Base-by-base conservation (phyloP, 2,113 vertebrate genomes). In the Anhinga anhinga region DNA sequence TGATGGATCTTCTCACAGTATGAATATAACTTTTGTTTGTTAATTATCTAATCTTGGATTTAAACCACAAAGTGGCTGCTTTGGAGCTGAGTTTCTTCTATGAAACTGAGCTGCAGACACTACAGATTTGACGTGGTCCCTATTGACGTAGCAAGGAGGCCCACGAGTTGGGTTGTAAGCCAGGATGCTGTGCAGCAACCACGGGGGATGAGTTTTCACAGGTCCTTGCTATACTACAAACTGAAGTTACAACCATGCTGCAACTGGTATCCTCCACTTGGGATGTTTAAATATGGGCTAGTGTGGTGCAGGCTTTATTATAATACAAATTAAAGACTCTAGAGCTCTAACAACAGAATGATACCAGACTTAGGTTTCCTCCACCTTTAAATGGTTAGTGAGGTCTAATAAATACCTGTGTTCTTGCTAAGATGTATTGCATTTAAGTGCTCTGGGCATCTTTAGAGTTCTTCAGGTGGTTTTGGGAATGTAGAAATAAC, bases 1-100 rank as follows among this genome's bases (percentile, higher is more conserved):
- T 85, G 73, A 79, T 95, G n/a, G 63, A 61, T 94, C 91, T 95
- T 97, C 89, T 95, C 81, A 95, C 86, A 89, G 92, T 81, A 55
- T 38, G 62, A 88, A 44, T 73, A 34, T 81, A 72, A 79, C 86
- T 92, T 95, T 47, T 95, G 50, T 95, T 97, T 96, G 86, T n/a
- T 91, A 81, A 70, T 96, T 94, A 90, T 73, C 25, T 74, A 91
- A 13, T 94, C 80, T 85, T 89, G 47, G 49, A 79, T 80, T 93
- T 95, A 69, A 94, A 95, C 42, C 71, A 50, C 19, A 1, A 59
- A 71, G 36, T 69, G 73, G 7, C 70, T 93, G 36, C 55, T 92
- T 87, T 79, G 18, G 84, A 94, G 36, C 17, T 3, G 26, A 63
- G 29, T 73, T 94, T 91, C 52, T 95, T 82, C 3, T n/a, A 15